These are phyloP conservation scores for Meteorus sp. DNA, from an alignment of 1,140 invertebrate species.

Conservation along the genomic window DNA sequence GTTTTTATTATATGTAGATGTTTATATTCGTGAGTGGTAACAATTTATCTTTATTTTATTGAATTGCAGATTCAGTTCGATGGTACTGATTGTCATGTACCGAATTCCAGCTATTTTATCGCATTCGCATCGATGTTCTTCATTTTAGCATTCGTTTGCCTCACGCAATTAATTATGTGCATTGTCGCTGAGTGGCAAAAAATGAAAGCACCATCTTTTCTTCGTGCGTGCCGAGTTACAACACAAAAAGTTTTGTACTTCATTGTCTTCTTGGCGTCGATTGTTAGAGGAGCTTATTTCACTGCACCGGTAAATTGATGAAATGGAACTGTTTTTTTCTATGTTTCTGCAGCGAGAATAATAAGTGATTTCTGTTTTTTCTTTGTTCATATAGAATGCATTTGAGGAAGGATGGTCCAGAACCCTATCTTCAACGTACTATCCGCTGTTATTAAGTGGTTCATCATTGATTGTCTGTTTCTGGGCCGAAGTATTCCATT, in stretches of 20 bases:
- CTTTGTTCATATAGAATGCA: slow-evolving; percentile 65
- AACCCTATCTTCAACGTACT: slow-evolving; percentile 86
- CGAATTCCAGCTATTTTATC: slow-evolving; percentile 69
- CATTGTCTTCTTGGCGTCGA: slow-evolving; percentile 83
- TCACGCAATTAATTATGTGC: slow-evolving; percentile 84
- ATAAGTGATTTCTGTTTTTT: slow-evolving; percentile 16
- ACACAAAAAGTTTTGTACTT: slow-evolving; percentile 91
- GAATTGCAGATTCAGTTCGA: slow-evolving; percentile 71
- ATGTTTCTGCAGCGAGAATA: no score
- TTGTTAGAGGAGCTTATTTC: slow-evolving; percentile 86
- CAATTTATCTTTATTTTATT: slow-evolving; percentile 21
- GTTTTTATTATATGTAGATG: slow-evolving; percentile 45
- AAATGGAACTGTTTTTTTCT: neutral
- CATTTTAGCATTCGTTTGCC: slow-evolving; percentile 80
- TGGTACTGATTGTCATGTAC: slow-evolving; percentile 65
- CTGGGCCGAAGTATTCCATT: slow-evolving; percentile 94
- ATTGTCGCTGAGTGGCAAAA: slow-evolving; percentile 79
- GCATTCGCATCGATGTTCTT: slow-evolving; percentile 82
- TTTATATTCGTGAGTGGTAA: slow-evolving; percentile 1
- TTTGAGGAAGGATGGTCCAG: slow-evolving; percentile 81
- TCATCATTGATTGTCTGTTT: slow-evolving; percentile 91
- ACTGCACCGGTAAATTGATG: slow-evolving; percentile 76
- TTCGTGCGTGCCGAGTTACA: slow-evolving; percentile 82
- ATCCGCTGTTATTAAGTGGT: slow-evolving; percentile 85
- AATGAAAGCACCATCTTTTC: slow-evolving; percentile 78